Evolutionary conservation across 2,888 invertebrate genomes (phyloP), one percentile per base, ranked within the genome.

Genomic region (Leptinotarsa haldemani): DNA sequence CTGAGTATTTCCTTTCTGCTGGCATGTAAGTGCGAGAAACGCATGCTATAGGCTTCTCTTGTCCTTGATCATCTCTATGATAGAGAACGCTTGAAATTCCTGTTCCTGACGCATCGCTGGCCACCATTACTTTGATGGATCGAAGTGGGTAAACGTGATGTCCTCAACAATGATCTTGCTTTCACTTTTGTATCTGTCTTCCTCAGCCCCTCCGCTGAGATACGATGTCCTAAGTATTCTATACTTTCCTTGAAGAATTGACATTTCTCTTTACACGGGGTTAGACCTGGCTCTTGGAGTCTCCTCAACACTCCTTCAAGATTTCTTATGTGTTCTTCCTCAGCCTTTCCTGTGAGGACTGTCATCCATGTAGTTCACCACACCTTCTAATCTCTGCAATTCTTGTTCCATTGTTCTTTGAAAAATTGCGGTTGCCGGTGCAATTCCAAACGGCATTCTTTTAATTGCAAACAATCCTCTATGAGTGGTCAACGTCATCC

Each of bases 1-100:
- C 65, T 48, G 65, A 65, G 48, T 65, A 48, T 20, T 47, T 48
- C 30, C n/a, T 47, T 82, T 85, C 84, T 15, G 83, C 80, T 50
- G 73, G 71, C 1, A 76, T 77, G 20, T 82, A 76, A 2, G 80
- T 78, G 73, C 81, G 69, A 0, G 82, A 84, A 18, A 81, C 81
- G 70, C 80, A 84, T 66, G 74, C 61, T 47, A 83, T 81, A 4
- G 82, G 82, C 58, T 78, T 81, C 22, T 80, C 81, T 0, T 74
- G 67, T 25, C 25, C 50, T 48, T 47, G 20, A 48, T 20, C 47
- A 40, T 22, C 50, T 65, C 47, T 50, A 12, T 25, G 64, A 47
- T 18, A 65, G 13, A 65, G 30, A 48, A 65, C 50, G 13, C 48
- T 50, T 48, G 65, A 20, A 12, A 78, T 69, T n/a, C 74, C 78